Conservation (phyloP, 2,113 vertebrate genomes). For the Pavo muticus region DNA sequence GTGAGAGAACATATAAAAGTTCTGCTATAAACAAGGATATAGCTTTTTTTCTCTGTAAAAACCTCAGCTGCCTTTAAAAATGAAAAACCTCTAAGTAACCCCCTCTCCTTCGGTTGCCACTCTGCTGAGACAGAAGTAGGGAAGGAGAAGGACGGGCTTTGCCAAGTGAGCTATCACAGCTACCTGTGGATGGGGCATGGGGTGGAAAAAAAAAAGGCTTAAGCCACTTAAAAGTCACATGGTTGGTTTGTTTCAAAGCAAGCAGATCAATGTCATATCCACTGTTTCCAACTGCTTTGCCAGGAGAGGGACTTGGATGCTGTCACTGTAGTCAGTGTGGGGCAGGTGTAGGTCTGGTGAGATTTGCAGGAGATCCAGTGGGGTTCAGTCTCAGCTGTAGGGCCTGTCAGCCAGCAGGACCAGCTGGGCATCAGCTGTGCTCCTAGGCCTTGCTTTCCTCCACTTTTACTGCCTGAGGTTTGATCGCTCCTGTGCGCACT, state of each 20-base stretch:
- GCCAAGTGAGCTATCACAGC: conserved; percentile 30
- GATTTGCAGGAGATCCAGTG: conserved; percentile 40
- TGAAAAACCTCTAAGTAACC: conserved; percentile 68
- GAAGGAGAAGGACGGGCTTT: conserved; percentile 32
- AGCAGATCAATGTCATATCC: conserved; percentile 77
- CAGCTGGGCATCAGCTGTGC: background rate
- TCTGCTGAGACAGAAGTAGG: conserved; percentile 38
- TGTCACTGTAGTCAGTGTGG: conserved; percentile 35
- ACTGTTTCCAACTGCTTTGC: conserved; percentile 67
- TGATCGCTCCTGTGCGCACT: conserved; percentile 91
- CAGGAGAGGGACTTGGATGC: conserved; percentile 47
- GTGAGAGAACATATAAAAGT: conserved; percentile 66
- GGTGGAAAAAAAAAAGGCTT: background rate
- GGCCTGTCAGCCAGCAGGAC: conserved; percentile 28
- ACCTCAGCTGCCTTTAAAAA: conserved; percentile 79
- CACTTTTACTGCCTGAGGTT: conserved; percentile 91
- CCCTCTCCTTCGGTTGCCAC: conserved; percentile 40
- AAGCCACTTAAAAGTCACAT: conserved; percentile 68
- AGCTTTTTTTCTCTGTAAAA: conserved; percentile 72
- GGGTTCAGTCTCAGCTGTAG: conserved; percentile 37
- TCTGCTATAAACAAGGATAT: conserved; percentile 69
- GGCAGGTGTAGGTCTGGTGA: background rate
- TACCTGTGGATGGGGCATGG: background rate
- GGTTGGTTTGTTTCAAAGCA: conserved; percentile 72
- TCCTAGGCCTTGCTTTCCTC: conserved; percentile 92